Base-by-base conservation (phyloP, 2,797 vertebrate species). In the Rhinophrynus dorsalis region DNA sequence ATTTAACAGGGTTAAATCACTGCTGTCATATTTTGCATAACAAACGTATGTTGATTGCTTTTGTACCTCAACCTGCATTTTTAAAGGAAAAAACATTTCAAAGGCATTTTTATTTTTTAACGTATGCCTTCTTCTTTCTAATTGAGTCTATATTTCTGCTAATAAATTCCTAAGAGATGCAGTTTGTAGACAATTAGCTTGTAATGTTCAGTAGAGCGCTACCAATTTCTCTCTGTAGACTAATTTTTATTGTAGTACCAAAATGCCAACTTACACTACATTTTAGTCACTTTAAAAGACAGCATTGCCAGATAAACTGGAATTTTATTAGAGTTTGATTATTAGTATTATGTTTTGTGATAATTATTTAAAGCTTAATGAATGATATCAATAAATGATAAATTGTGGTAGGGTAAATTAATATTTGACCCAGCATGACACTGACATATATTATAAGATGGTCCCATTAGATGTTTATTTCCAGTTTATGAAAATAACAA, bases 181-280 rank as follows among this genome's bases (percentile, higher is more conserved):
- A 27, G 23, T 55, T n/a, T 54, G 29, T 18, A 52, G 10, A 48
- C 20, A 40, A 56, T 35, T 45, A 67, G 29, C 26, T 54, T 23
- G 40, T 17, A 35, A 56, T 56, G 38, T 33, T 67, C 29, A 56
- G 63, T 67, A 13, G 3, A 45, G 13, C 35, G 40, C 11, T 6
- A 21, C 35, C 20, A 44, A 32, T 42, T n/a, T 44, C 47, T 48
- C 47, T 18, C 42, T 15, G 37, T 18, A 55, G 62, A 54, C 24
- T 32, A 56, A 67, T 30, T 33, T 66, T 66, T 17, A 66, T 38
- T 66, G 42, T 24, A 40, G 40, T 67, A 45, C 51, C 30, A 35
- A 6, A 38, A 17, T 67, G 23, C 51, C 52, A 33, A 44, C 17
- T 45, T 45, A 13, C 18, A 56, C 17, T 44, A 45, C 29, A 56